phyloP scores from a whole-genome alignment of 2,113 vertebrate species.

The Euleptes europaea region DNA sequence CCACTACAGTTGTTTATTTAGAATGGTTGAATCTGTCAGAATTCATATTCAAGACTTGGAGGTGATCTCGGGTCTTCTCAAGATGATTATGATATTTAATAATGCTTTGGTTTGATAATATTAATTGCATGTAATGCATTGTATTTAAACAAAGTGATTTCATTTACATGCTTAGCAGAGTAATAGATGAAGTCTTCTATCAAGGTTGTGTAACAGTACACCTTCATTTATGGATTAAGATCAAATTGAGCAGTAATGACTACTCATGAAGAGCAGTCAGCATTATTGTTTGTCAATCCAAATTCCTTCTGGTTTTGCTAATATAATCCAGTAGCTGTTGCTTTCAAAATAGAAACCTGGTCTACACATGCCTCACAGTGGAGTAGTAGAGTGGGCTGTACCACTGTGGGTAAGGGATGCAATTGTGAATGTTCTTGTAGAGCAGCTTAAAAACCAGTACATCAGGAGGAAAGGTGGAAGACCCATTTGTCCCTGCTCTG shows the following conservation, averaged over 20 bases:
- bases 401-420: too few species aligned
- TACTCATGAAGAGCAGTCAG: not conserved
- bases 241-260: not conserved
- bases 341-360: not conserved
- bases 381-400: too few species aligned
- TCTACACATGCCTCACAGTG: not conserved
- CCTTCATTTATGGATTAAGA: too few species aligned
- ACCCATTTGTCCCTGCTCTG: too few species aligned
- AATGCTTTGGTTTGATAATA: not conserved
- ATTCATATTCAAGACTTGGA: not conserved
- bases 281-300: not conserved
- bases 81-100: not conserved
- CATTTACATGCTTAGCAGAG: not conserved
- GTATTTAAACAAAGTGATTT: not conserved
- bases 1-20: not conserved
- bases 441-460: not conserved
- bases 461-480: too few species aligned
- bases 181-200: too few species aligned
- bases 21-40: not conserved
- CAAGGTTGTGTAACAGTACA: too few species aligned
- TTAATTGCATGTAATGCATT: not conserved
- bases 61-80: not conserved
- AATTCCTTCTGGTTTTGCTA: not conserved
- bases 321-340: fast-evolving
- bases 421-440: not conserved